phyloP scores from a whole-genome alignment of 1,140 invertebrate genomes.

The Leguminivora glycinivorella region DNA sequence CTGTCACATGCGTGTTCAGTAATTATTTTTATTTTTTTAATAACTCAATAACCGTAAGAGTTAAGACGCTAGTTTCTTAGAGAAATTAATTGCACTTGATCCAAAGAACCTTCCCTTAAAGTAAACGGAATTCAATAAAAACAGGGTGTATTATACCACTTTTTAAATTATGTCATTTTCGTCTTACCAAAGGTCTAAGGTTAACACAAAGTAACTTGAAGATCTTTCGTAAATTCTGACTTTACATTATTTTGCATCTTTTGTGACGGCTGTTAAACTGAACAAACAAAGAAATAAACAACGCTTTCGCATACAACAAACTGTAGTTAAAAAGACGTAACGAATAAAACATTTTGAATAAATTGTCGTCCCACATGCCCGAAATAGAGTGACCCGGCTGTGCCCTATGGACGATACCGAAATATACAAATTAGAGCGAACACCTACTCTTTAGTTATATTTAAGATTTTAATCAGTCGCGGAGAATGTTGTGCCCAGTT shows the following conservation, averaged over 20 bases:
- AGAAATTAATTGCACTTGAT: too few relatives aligned
- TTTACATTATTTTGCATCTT: not conserved
- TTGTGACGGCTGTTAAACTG: not conserved
- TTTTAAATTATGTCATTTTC: too few relatives aligned
- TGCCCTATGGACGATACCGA: constrained; percentile 18
- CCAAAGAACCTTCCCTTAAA: too few relatives aligned
- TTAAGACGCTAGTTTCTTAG: too few relatives aligned
- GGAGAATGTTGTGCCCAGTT: too few relatives aligned
- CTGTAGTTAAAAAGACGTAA: not conserved
- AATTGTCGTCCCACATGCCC: not conserved
- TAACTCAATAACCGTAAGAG: too few relatives aligned
- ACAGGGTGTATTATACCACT: too few relatives aligned
- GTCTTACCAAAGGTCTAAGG: too few relatives aligned
- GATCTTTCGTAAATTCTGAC: not conserved
- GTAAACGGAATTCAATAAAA: too few relatives aligned
- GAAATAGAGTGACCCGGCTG: constrained; percentile 14
- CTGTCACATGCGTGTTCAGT: too few relatives aligned
- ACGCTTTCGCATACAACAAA: not conserved
- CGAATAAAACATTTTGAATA: constrained; percentile 14
- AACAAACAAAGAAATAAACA: constrained; percentile 10
- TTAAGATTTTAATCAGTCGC: not conserved
- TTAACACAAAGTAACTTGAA: too few relatives aligned
- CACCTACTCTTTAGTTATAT: constrained; percentile 6
- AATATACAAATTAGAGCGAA: constrained; percentile 16
- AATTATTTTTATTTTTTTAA: too few relatives aligned